These are phyloP conservation scores for Argopecten irradians DNA, from an alignment of 1,140 invertebrate species.

Conservation along the genomic window DNA sequence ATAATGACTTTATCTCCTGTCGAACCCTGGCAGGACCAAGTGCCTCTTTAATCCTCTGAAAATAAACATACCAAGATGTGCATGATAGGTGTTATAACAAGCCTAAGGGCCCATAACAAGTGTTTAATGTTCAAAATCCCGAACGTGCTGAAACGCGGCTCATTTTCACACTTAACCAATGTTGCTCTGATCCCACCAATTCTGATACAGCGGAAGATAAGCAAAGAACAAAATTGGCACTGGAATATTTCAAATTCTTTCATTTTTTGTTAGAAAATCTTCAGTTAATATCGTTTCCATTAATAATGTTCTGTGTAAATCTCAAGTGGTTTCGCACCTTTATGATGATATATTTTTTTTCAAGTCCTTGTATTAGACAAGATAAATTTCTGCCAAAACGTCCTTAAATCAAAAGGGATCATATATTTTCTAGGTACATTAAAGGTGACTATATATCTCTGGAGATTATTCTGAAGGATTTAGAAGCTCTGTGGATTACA, in stretches of 20 bases:
- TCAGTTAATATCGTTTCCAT: neutral
- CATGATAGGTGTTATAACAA: neutral
- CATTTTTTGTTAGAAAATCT: neutral
- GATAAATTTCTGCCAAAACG: neutral
- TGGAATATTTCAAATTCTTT: constrained; percentile 4
- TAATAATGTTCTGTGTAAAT: neutral
- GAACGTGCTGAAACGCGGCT: constrained; percentile 1
- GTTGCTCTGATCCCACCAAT: neutral
- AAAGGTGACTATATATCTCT: no score
- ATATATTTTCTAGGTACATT: no score
- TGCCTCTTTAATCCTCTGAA: constrained; percentile 3
- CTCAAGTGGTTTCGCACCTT: no score
- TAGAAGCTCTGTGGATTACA: no score
- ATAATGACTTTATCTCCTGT: neutral
- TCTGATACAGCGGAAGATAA: neutral
- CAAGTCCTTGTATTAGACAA: no score
- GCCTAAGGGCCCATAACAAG: neutral
- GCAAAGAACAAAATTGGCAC: neutral
- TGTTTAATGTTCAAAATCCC: constrained; percentile 22
- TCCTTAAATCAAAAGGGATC: neutral
- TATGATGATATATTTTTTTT: no score
- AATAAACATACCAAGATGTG: constrained; percentile 18
- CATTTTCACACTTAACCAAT: constrained; percentile 22
- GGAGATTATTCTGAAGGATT: no score
- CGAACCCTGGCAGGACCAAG: neutral